Evolutionary conservation across 1,140 invertebrate genomes (phyloP), one percentile per base, ranked within the genome.

Genomic region (Drosophila pseudoananassae): DNA sequence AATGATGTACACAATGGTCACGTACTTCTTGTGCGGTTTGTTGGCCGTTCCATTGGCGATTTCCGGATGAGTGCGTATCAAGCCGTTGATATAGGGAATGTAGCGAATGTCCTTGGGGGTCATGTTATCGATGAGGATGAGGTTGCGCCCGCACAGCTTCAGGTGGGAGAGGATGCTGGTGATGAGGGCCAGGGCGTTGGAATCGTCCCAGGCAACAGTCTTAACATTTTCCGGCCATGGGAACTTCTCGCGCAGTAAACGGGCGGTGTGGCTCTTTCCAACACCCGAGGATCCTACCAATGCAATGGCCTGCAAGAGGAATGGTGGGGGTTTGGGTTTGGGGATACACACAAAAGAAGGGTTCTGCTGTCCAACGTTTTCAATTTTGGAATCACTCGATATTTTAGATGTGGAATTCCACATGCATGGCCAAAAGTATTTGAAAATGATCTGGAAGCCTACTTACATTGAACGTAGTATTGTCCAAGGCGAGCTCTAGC

Each of bases 71-170:
- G 29, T 10, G 3, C 3, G 14, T 1, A 63, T 29, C n/a, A 58
- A 4, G 0, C 23, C 8, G 27, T 78, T 70, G 3, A 82, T 69
- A 5, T 51, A 6, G 5, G 40, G 0, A 4, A 79, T 55, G 17
- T 61, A 66, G 1, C 56, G 36, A 6, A 23, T 1, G 60, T 82
- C 76, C 0, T 20, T 23, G 1, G 56, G 23, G 3, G 63, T n/a
- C 66, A 82, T 61, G 31, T 84, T 78, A 15, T 84, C 81, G 10
- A 84, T 70, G 14, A 84, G 10, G 3, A 82, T 23, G 9, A 84
- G 38, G 59, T 81, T 78, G n/a, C 72, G 75, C 1, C 81, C 81
- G 17, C 81, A 84, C 10, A 64, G 14, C 0, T 40, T 43, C 23
- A 81, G n/a, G 0, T 58, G 51, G 1, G 17, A 7, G 3, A 60